Evolutionary conservation across 2,888 invertebrate species (phyloP).

Genomic region (Agrochola litura): DNA sequence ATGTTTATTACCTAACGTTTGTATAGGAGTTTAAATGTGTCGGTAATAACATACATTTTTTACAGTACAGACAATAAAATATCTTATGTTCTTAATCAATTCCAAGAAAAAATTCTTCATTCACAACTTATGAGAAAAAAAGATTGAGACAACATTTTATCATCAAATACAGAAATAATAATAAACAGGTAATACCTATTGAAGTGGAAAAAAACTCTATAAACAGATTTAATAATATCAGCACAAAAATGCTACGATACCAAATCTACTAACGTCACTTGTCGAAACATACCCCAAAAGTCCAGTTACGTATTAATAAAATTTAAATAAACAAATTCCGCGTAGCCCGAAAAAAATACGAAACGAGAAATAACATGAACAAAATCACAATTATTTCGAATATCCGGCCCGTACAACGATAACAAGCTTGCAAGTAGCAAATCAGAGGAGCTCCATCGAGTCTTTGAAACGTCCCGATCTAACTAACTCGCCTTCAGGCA

Average conservation of each 20-base stretch:
- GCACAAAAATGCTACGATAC: conserved; percentile 5
- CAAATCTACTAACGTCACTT: conserved; percentile 38
- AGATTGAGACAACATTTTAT: background rate
- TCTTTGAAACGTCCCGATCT: conserved; percentile 63
- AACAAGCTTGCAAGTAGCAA: conserved; percentile 48
- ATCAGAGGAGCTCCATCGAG: conserved; percentile 53
- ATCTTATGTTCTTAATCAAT: background rate
- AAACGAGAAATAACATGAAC: conserved; percentile 15
- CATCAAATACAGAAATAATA: background rate
- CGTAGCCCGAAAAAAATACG: conserved; percentile 2
- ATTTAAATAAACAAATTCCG: conserved; percentile 29
- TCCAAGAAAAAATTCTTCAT: background rate
- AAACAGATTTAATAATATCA: background rate
- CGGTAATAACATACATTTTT: background rate
- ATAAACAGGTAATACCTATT: background rate
- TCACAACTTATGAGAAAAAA: background rate
- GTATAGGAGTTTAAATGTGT: background rate
- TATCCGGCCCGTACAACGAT: conserved; percentile 28
- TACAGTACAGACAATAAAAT: background rate
- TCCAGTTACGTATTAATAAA: conserved; percentile 40
- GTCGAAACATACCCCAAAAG: conserved; percentile 30
- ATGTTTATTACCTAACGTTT: background rate
- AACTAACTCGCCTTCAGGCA: conserved; percentile 75
- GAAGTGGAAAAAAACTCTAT: background rate
- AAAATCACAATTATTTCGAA: conserved; percentile 42